Base-by-base conservation (phyloP, 1,140 invertebrate genomes). In the Oncopodura yosiiana region DNA sequence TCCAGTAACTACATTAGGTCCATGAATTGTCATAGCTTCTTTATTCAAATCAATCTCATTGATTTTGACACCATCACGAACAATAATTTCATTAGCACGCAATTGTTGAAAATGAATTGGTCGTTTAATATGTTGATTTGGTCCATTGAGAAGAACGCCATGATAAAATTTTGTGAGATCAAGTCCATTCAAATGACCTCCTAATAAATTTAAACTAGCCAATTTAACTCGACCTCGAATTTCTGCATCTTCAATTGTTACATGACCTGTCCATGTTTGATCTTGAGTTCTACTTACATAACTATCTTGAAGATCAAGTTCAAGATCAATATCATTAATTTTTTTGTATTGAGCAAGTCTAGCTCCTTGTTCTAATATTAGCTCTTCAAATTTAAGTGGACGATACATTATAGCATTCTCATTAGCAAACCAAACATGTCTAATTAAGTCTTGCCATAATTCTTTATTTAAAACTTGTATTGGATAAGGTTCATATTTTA, bases 201-300 rank as follows among this genome's bases (percentile, higher is more conserved):
- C 19, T 0, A 12, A 3, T 1, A 44, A 23, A n/a, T n/a, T n/a
- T n/a, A n/a, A n/a, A n/a, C n/a, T n/a, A n/a, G n/a, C n/a, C n/a
- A n/a, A n/a, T n/a, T n/a, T n/a, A n/a, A n/a, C n/a, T n/a, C n/a
- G n/a, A n/a, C n/a, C n/a, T n/a, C n/a, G n/a, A n/a, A n/a, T n/a
- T n/a, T n/a, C n/a, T n/a, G n/a, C n/a, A n/a, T n/a, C n/a, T 12
- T 36, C 26, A 27, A 32, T 53, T 1, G 6, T 16, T 0, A 49
- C 49, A 2, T 53, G 16, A 18, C 38, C 56, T 6, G 8, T 34
- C 51, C 50, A 53, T 19, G n/a, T 16, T 16, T 58, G 51, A 16
- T 43, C 37, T 16, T 38, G 27, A 16, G 36, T 49, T 18, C 21
- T 51, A 8, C 56, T 52, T 9, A 44, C 44, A n/a, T 49, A 49